Percentiles rank a stretch among this genome's conserved stretches.
phyloP scores from a whole-genome alignment of 2,888 invertebrate species.

The Polyommatus icarus region DNA sequence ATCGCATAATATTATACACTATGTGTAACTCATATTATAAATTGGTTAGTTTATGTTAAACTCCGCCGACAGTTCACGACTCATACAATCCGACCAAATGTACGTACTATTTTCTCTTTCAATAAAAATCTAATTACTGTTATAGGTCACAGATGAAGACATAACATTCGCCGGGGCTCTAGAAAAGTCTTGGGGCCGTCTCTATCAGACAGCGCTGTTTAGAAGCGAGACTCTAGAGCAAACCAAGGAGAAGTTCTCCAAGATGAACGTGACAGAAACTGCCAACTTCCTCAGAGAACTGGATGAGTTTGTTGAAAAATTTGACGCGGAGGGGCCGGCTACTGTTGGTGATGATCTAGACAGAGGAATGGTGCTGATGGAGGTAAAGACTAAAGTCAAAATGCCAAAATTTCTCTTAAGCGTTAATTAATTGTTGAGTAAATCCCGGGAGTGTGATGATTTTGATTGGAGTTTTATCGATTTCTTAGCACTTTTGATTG shows the following conservation, averaged over 20 bases:
- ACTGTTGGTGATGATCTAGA: constrained; percentile 90
- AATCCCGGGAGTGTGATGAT: too few species aligned
- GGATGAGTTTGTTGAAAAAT: constrained; percentile 85
- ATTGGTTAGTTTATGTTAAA: too few species aligned
- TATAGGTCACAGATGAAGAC: constrained; percentile 76
- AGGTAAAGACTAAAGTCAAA: constrained; percentile 58
- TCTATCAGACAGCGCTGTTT: constrained; percentile 85
- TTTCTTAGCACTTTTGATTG: too few species aligned
- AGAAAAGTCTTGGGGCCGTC: constrained; percentile 84
- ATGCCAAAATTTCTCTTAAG: too few species aligned
- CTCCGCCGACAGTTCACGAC: too few species aligned
- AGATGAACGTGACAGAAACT: constrained; percentile 89
- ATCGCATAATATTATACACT: too few species aligned
- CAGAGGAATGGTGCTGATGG: constrained; percentile 84
- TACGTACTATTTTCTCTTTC: too few species aligned
- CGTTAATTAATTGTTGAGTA: too few species aligned
- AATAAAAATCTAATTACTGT: background rate
- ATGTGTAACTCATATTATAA: too few species aligned
- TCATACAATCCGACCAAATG: too few species aligned
- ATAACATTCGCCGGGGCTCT: constrained; percentile 80
- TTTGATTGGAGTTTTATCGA: too few species aligned
- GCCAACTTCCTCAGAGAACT: constrained; percentile 82
- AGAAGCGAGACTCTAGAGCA: constrained; percentile 85
- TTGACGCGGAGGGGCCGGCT: constrained; percentile 88
- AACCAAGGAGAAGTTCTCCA: constrained; percentile 93